Evolutionary conservation across 2,113 vertebrate genomes (phyloP).

Genomic region (Nycticorax nycticorax): DNA sequence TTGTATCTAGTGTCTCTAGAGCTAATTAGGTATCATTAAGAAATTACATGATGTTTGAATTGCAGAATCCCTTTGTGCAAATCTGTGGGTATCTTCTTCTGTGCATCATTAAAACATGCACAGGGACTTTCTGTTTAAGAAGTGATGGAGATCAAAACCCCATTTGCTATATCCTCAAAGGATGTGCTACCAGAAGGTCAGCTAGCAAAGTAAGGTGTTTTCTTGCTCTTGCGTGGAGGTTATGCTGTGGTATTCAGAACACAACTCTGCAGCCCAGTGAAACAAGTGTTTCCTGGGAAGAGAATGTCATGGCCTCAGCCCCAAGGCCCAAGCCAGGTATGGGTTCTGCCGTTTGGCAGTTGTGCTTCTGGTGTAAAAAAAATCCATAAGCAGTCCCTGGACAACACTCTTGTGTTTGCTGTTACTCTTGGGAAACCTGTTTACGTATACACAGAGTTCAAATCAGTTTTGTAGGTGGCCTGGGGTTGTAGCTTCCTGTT

Average conservation of each 20-base stretch:
- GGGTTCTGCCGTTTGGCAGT: background rate
- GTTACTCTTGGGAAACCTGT: background rate
- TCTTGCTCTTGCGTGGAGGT: background rate
- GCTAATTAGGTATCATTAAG: background rate
- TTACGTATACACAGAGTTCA: background rate
- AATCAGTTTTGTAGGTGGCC: background rate
- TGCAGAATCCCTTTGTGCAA: background rate
- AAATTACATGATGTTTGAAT: background rate
- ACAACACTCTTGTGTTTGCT: background rate
- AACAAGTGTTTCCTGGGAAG: background rate
- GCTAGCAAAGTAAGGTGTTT: background rate
- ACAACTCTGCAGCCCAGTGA: background rate
- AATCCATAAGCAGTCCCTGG: background rate
- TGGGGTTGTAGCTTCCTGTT: background rate
- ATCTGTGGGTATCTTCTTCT: background rate
- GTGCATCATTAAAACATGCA: background rate
- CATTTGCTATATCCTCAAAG: background rate
- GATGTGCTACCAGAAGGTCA: background rate
- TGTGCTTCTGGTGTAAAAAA: background rate
- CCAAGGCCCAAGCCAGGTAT: fast-evolving
- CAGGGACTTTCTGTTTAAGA: background rate
- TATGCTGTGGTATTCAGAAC: background rate
- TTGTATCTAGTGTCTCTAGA: background rate
- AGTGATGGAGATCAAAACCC: background rate
- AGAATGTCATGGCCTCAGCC: background rate